Percentiles rank a stretch among this genome's conserved stretches.
Conservation (phyloP, 2,888 invertebrate genomes). For the Nephrotoma appendiculata region DNA sequence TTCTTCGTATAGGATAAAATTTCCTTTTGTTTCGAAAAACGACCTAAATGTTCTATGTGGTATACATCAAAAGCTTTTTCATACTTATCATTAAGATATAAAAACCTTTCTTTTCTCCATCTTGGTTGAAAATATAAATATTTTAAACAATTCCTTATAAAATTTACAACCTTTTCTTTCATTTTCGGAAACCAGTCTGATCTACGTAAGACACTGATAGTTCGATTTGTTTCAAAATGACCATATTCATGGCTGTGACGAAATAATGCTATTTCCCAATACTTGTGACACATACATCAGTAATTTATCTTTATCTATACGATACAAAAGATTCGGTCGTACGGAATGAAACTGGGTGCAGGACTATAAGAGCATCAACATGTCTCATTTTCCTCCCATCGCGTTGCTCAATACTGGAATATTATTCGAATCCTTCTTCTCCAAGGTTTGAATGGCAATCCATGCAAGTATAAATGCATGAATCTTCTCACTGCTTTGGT, state of each 20-base stretch:
- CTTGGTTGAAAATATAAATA: not conserved
- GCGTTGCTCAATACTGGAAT: not conserved
- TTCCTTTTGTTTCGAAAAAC: not conserved
- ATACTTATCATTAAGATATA: not conserved
- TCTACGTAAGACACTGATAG: too few species aligned
- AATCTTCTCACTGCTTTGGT: constrained; percentile 16
- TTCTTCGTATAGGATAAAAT: not conserved
- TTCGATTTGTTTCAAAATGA: too few species aligned
- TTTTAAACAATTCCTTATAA: not conserved
- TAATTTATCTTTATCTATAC: too few species aligned
- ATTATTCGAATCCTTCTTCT: constrained; percentile 10
- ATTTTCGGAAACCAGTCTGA: not conserved
- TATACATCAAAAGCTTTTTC: not conserved
- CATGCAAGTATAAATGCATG: constrained; percentile 19
- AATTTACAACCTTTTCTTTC: not conserved
- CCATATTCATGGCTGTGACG: too few species aligned
- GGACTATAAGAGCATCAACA: not conserved
- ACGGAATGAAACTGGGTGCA: too few species aligned
- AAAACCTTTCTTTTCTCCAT: not conserved
- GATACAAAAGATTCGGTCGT: too few species aligned
- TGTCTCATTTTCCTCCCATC: not conserved
- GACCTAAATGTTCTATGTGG: not conserved
- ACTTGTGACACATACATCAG: too few species aligned
- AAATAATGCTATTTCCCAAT: too few species aligned
- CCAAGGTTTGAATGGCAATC: constrained; percentile 19